Base-by-base conservation (phyloP, 2,888 invertebrate species). In the Apodemia mormo region DNA sequence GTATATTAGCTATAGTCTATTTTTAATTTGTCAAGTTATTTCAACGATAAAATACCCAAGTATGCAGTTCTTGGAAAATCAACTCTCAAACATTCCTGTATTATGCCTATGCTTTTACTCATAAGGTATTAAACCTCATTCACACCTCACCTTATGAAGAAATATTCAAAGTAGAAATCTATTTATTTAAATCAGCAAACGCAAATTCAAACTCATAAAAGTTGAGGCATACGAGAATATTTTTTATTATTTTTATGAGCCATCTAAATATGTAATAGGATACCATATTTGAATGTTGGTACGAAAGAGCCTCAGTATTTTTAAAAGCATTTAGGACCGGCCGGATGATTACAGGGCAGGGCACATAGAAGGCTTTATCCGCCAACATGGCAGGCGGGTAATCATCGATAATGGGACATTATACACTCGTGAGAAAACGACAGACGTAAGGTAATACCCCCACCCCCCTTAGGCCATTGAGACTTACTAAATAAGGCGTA, bases 361-460 rank as follows among this genome's bases (percentile, higher is more conserved):
- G 61, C 30, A 65, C 54, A 65, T 65, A 67, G 56, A 58, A 58
- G 68, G 67, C 65, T 71, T 67, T 65, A 54, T 52, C 56, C 70
- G 49, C 49, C 69, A 69, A 72, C 68, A 71, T 70, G 73, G 70
- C 70, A 70, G 72, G 70, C 74, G 71, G 77, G 77, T 75, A 80
- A 81, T 82, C 79, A 81, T 82, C 81, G 82, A 83, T 83, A 85
- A 83, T 82, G 83, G 81, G 76, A 78, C 81, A 84, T 82, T 82
- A 82, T 85, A 78, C 79, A 76, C 81, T 79, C 79, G 77, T 79
- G 79, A 78, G 78, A 80, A 61, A 78, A 77, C 80, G 76, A 72
- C 78, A 76, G 75, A 71, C 75, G 76, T 77, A 79, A 81, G 78
- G 74, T 76, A 79, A 78, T 77, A 79, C 78, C 70, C 73, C 74